Evolutionary conservation across 2,113 vertebrate genomes (phyloP), one percentile per base, ranked within the genome.

Genomic region (Bufo gargarizans): DNA sequence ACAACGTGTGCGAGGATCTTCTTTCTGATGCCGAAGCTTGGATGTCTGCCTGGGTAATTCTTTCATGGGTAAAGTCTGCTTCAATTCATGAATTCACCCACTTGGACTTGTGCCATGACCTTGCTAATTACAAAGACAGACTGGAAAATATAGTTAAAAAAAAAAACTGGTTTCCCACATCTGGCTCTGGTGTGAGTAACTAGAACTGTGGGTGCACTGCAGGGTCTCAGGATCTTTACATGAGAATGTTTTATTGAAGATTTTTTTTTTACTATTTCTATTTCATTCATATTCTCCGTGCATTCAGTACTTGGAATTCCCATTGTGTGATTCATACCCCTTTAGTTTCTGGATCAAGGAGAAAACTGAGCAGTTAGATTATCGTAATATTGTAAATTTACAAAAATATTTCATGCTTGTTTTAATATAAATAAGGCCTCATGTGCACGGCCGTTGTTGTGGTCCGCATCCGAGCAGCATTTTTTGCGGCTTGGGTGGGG

Each of bases 71-170:
- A 76, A 76, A 76, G 47, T 20, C 47, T 76, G 17, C 72, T 76
- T 10, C 72, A 76, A 76, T 76, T 76, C 72, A 76, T 50, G 72
- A 76, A 76, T 76, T 76, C 72, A 76, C 72, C 72, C 47, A 76
- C 72, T 76, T 76, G 72, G 72, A 76, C 47, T 47, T 47, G 14
- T 49, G 72, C 72, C 72, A 76, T 76, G 72, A 50, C 72, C 72
- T 50, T 76, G 47, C 33, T 76, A 76, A 50, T 74, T 76, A 50
- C 72, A 76, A 47, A 74, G 45, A 47, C 17, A 16, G 71, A 2
- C 4, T 2, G 19, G 43, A 74, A 47, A 47, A 71, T 22, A 71
- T 71, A 13, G 20, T 7, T 55, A 1, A 71, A 2, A 72, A 72
- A n/a, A n/a, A 33, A 47, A 47, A 0, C 6, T 50, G 17, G 72